phyloP scores from a whole-genome alignment of 2,888 invertebrate species.

The Tricholauxania praeusta region DNA sequence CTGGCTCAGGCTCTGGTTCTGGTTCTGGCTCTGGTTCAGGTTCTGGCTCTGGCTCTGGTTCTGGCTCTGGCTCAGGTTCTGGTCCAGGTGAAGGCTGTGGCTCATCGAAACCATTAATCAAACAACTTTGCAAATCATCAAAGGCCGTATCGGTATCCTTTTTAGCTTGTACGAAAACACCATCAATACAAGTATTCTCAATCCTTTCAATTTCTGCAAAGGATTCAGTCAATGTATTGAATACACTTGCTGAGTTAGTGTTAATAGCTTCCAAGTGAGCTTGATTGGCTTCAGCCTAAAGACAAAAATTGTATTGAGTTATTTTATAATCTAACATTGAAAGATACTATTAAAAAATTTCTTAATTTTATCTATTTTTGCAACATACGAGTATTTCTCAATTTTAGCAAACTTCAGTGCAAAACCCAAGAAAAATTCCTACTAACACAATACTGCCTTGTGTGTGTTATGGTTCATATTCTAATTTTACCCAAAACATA shows the following conservation, averaged over 20 bases:
- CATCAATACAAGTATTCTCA: constrained; percentile 42
- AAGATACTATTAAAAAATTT: background rate
- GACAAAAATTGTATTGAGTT: constrained; percentile 17
- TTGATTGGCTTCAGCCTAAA: constrained; percentile 9
- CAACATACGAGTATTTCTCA: no score
- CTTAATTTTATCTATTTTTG: no score
- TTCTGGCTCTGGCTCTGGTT: constrained; percentile 18
- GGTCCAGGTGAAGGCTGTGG: constrained; percentile 33
- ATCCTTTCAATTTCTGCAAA: constrained; percentile 37
- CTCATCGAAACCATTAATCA: constrained; percentile 43
- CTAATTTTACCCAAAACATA: no score
- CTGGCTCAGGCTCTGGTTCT: constrained; percentile 3
- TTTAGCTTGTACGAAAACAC: constrained; percentile 42
- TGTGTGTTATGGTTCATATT: no score
- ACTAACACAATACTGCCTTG: no score
- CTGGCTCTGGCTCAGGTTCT: constrained; percentile 22
- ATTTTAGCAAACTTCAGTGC: no score
- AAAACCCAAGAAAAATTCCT: no score
- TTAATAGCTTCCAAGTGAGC: background rate
- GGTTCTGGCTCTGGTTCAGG: constrained; percentile 17
- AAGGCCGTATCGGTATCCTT: constrained; percentile 42
- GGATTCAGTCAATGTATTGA: constrained; percentile 8
- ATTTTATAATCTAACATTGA: constrained; percentile 4
- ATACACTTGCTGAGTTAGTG: background rate
- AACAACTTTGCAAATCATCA: constrained; percentile 42